These are phyloP conservation scores for Drosophila baimaii DNA, from an alignment of 1,140 invertebrate genomes.

Conservation along the genomic window DNA sequence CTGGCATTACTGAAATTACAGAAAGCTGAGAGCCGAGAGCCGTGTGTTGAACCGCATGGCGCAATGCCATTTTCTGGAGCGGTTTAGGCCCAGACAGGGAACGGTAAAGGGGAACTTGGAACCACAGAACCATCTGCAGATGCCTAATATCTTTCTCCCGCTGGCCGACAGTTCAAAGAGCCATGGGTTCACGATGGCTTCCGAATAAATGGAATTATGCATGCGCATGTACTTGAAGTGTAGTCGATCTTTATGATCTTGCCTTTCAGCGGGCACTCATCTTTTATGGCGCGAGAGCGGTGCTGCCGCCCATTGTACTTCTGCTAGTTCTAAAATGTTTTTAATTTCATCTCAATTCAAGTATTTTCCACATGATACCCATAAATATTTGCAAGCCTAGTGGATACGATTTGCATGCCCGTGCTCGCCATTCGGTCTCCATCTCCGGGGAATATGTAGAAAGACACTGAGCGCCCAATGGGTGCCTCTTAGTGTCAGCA, in stretches of 20 bases:
- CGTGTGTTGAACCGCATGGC: conserved; percentile 3
- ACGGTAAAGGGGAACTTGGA: too few relatives aligned
- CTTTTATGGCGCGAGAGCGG: conserved; percentile 48
- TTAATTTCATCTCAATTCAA: conserved; percentile 40
- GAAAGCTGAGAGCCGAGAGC: conserved; percentile 36
- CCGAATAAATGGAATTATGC: conserved; percentile 29
- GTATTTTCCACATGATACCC: conserved; percentile 45
- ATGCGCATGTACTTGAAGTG: conserved; percentile 37
- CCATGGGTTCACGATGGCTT: neutral
- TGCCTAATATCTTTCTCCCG: conserved; percentile 50
- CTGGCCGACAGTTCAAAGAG: conserved; percentile 56
- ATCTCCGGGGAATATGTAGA: conserved; percentile 21
- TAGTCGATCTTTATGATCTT: conserved; percentile 64
- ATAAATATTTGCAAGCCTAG: conserved; percentile 53
- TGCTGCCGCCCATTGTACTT: conserved; percentile 39
- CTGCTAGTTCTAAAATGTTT: conserved; percentile 36
- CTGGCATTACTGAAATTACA: conserved; percentile 45
- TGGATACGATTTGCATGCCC: conserved; percentile 42
- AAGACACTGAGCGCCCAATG: conserved; percentile 21
- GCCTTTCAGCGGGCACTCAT: conserved; percentile 66
- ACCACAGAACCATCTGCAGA: conserved; percentile 24
- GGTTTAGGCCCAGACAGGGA: conserved; percentile 6
- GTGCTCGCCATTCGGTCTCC: conserved; percentile 13
- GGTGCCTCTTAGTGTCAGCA: neutral
- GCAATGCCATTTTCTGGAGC: conserved; percentile 2